Evolutionary conservation across 2,888 invertebrate species (phyloP).

Genomic region (Tenthredo scrophulariae): DNA sequence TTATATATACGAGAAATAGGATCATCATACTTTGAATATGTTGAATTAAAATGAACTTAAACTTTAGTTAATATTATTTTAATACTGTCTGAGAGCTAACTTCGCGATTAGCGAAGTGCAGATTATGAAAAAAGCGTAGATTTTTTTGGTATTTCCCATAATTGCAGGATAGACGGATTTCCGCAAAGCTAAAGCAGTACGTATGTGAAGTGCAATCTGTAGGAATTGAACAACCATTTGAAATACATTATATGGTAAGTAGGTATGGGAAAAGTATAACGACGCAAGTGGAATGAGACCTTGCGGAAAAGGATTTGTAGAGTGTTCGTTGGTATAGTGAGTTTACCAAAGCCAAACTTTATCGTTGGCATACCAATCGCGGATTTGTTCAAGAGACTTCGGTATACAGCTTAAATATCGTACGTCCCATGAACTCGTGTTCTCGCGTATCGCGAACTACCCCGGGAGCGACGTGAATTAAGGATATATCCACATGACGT

Average conservation of each 20-base stretch:
- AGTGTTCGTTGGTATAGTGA: conserved; percentile 15
- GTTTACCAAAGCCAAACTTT: conserved; percentile 19
- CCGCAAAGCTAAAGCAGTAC: too few species aligned
- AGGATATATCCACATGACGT: neutral
- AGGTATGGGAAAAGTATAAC: neutral
- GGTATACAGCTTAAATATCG: neutral
- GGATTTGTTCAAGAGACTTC: conserved; percentile 13
- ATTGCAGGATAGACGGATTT: too few species aligned
- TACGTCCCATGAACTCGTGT: neutral
- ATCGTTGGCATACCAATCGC: neutral
- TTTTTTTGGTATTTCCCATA: too few species aligned
- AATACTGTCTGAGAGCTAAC: too few species aligned
- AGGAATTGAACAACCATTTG: neutral
- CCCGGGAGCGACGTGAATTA: neutral
- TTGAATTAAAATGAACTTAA: neutral
- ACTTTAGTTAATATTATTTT: neutral
- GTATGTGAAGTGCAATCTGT: too few species aligned
- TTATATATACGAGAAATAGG: neutral
- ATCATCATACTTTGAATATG: neutral
- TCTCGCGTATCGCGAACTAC: neutral
- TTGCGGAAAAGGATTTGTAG: conserved; percentile 12
- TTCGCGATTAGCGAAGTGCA: too few species aligned
- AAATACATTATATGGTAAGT: neutral
- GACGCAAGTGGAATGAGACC: neutral
- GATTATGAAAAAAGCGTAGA: too few species aligned